Evolutionary conservation across 1,140 invertebrate genomes (phyloP).

Genomic region (Episyrphus balteatus): DNA sequence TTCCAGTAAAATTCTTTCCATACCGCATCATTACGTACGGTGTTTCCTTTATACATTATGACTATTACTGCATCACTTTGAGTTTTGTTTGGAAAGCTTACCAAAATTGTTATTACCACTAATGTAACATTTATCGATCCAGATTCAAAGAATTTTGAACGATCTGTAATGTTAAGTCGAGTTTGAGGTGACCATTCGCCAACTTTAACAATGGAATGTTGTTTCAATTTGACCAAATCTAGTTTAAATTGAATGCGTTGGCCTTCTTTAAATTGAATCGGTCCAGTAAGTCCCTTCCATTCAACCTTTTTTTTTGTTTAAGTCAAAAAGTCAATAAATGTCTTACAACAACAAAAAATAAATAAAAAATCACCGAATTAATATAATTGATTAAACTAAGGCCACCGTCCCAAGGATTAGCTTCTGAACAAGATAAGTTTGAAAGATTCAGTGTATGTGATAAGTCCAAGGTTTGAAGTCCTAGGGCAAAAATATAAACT

Average conservation of each 20-base stretch:
- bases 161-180: constrained; percentile 72
- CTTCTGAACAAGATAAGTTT: constrained; percentile 73
- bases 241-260: constrained; percentile 72
- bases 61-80: too few species aligned
- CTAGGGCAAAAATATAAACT: constrained; percentile 76
- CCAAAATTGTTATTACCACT: constrained; percentile 33
- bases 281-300: constrained; percentile 70
- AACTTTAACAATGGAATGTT: constrained; percentile 54
- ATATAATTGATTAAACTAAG: constrained; percentile 84
- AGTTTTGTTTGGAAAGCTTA: constrained; percentile 3
- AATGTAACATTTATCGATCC: constrained; percentile 77
- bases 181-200: constrained; percentile 67
- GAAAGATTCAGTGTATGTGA: constrained; percentile 40
- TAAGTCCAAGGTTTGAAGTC: constrained; percentile 64
- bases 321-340: not conserved
- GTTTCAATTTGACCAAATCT: constrained; percentile 71
- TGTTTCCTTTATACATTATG: constrained; percentile 54
- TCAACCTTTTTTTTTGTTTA: constrained; percentile 16
- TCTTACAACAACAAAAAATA: not conserved
- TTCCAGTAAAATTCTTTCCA: constrained; percentile 72
- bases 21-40: constrained; percentile 92
- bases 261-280: constrained; percentile 78
- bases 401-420: constrained; percentile 75
- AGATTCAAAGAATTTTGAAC: constrained; percentile 70
- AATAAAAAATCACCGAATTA: constrained; percentile 57